Conservation (phyloP, 2,888 invertebrate species). For the Silvanus unidentatus region DNA sequence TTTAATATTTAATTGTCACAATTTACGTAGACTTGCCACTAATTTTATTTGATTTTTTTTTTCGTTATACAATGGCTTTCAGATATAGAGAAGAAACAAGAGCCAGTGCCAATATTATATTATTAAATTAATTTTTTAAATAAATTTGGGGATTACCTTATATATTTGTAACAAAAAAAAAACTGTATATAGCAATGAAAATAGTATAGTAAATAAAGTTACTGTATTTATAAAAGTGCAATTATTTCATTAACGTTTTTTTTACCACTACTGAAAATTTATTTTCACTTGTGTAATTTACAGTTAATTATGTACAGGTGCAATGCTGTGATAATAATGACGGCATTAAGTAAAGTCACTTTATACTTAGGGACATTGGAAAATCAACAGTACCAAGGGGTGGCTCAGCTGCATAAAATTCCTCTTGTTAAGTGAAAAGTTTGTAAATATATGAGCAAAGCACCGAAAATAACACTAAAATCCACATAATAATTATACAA, state of each 20-base stretch:
- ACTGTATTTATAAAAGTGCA: slow-evolving; percentile 36
- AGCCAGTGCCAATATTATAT: slow-evolving; percentile 33
- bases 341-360: slow-evolving; percentile 12
- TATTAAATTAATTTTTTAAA: slow-evolving; percentile 17
- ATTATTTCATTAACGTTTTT: slow-evolving; percentile 7
- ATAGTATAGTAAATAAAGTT: slow-evolving; percentile 38
- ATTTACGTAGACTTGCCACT: slow-evolving; percentile 28
- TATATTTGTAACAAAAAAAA: slow-evolving; percentile 38
- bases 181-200: slow-evolving; percentile 36
- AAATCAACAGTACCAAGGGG: background rate
- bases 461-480: slow-evolving; percentile 17
- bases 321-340: slow-evolving; percentile 12
- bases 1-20: background rate
- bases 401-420: slow-evolving; percentile 20
- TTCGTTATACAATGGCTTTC: slow-evolving; percentile 14
- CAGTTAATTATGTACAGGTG: slow-evolving; percentile 13
- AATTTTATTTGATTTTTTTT: slow-evolving; percentile 26
- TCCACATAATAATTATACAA: slow-evolving; percentile 13
- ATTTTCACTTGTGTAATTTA: background rate
- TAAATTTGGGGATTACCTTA: slow-evolving; percentile 30
- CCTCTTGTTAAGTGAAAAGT: slow-evolving; percentile 26
- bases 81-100: slow-evolving; percentile 22
- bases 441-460: slow-evolving; percentile 1
- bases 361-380: no score
- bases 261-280: slow-evolving; percentile 3